Percentiles rank a stretch among this genome's conserved stretches.
Conservation (phyloP, 1,140 invertebrate species). For the Rhagoletis zephyria region DNA sequence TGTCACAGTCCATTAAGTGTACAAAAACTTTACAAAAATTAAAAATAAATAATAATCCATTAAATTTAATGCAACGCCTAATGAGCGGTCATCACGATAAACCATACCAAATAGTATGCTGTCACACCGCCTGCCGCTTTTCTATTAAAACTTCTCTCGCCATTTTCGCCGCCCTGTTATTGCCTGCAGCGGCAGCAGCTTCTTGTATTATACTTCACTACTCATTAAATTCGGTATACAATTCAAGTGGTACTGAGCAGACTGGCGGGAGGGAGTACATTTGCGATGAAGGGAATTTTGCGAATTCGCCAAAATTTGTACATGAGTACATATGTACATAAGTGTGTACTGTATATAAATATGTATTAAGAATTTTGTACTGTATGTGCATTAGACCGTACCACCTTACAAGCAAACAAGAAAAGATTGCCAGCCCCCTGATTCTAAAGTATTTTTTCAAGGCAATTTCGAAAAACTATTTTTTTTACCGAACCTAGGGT, state of each 20-base stretch:
- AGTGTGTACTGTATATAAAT: too few relatives aligned
- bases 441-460: too few relatives aligned
- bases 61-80: background rate
- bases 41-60: constrained; percentile 10
- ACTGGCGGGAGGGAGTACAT: background rate
- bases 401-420: too few relatives aligned
- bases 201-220: background rate
- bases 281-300: background rate
- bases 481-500: too few relatives aligned
- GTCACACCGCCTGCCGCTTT: background rate
- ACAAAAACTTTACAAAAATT: background rate
- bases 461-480: too few relatives aligned
- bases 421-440: too few relatives aligned
- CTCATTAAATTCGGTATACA: constrained; percentile 26
- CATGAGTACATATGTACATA: background rate
- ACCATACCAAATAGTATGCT: background rate
- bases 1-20: background rate
- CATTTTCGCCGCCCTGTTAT: background rate
- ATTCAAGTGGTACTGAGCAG: background rate
- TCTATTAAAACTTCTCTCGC: background rate
- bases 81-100: background rate
- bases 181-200: background rate
- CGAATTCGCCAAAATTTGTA: background rate
- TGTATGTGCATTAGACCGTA: too few relatives aligned
- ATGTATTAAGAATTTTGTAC: too few relatives aligned